Base-by-base conservation (phyloP, 2,113 vertebrate genomes). In the Myotis yumanensis region DNA sequence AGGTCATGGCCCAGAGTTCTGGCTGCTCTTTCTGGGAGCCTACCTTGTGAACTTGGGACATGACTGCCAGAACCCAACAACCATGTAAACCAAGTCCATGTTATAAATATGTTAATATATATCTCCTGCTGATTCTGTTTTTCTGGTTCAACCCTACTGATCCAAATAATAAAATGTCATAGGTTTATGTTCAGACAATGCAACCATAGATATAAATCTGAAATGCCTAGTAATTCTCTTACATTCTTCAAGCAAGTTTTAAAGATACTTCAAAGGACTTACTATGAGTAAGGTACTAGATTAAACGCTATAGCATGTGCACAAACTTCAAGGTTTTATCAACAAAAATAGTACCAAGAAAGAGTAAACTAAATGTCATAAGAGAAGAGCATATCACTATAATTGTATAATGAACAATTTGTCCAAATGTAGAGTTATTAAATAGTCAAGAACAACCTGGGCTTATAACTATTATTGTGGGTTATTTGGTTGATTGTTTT, bases 191-290 rank as follows among this genome's bases (percentile, higher is more conserved):
- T 82, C 52, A 90, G 11, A 0, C 6, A 92, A 11, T 1, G 76
- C 23, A 96, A 96, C 90, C 17, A 89, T 0, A 95, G n/a, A 96
- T 97, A 92, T 69, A 88, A 87, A 84, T 32, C 37, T 59, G 12
- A 90, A 52, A 3, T 10, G 9, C 3, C n/a, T 75, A 46, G 62
- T 68, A 18, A 84, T 62, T 62, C 11, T 90, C 11, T 40, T n/a
- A 46, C 40, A 73, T 83, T 90, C 30, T 17, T 88, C n/a, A 90
- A 76, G 4, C 28, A 71, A 40, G 3, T 82, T 81, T 73, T 77
- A 73, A 86, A 82, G 7, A 52, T 84, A 86, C 15, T 64, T 92
- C 2, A 37, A 86, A 68, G 16, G 14, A 48, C 4, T 77, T 91
- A 35, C 4, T 11, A 86, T 32, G 10, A 76, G 10, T 35, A 81